Evolutionary conservation across 2,113 vertebrate species (phyloP), one percentile per base, ranked within the genome.

Genomic region (Amphiprion ocellaris): DNA sequence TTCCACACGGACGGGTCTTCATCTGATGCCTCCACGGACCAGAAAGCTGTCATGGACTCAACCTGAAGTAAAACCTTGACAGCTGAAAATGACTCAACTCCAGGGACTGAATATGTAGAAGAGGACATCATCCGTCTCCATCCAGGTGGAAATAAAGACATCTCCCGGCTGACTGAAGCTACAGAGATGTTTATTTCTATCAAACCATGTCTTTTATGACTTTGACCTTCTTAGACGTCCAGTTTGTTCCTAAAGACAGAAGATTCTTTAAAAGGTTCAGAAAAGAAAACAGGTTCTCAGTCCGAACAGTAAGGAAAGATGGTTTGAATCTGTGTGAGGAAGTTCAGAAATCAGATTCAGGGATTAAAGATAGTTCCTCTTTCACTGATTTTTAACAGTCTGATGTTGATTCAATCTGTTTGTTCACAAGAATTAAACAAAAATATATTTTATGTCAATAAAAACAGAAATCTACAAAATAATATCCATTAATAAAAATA

Each of bases 1-100:
- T 89, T 87, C 73, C 82, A 69, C 79, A 62, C 72, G 73, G 58
- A 53, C 1, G 6, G 4, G 80, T 73, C 66, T 49, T 39, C 56
- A 62, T 83, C 72, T 62, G 17, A 72, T 37, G 62, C 11, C 59
- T 83, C 76, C 17, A 61, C 0, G 7, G 66, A 83, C 68, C 1
- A 49, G 24, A 15, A 46, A 64, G 49, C 85, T 72, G 85, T 81
- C 85, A 83, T 4, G 4, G 56, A 71, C 52, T 79, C 37, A 4
- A 76, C 49, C 69, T 50, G 54, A 63, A 61, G 59, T 46, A 65
- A 80, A 83, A 64, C 4, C 70, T 46, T 67, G 83, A 76, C 84
- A 77, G 58, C 53, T 67, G 58, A 74, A 56, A 71, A 59, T 30
- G 19, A 67, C 37, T 14, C 1, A 53, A 56, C 41, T 59, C 74